Base-by-base conservation (phyloP, 2,888 invertebrate species). In the Drosophila pullipes region DNA sequence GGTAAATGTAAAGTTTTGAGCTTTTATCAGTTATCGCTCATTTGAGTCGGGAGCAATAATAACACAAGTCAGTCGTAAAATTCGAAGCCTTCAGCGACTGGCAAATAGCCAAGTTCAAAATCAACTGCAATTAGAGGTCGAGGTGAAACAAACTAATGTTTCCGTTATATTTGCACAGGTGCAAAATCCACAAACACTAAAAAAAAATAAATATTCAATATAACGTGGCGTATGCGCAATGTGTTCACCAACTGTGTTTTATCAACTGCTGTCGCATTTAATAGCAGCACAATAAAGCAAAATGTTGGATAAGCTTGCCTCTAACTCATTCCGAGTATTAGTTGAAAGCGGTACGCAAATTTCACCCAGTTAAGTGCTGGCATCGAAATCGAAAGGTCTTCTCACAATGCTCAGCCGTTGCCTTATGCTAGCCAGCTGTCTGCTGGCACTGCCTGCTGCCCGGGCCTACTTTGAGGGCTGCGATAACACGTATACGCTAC, bases 391-490 rank as follows among this genome's bases (percentile, higher is more conserved):
- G 69, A 68, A 65, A 66, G 74, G 73, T 78, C 66, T 68, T 55
- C 41, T 47, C 61, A 70, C 41, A 75, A 85, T 85, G 91, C 35
- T 61, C 9, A 65, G 41, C 33, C 41, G 33, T n/a, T 41, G 28
- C 55, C 63, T 88, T 66, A 73, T 88, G 58, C 49, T 70, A 0
- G 35, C 60, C 47, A 55, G 74, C 52, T 76, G 67, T 50, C 65
- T 81, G 57, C 66, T 87, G 7, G n/a, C 60, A 16, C 55, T 83
- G 11, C 81, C 84, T n/a, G 60, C 73, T 18, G 75, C 53, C 37
- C 54, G 60, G 57, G 77, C 68, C 47, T 79, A 78, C 59, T 92
- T 91, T 25, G 83, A 87, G 16, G 86, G 86, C 52, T 93, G 93
- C 63, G 92, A 93, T 78, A 64, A 89, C 31, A 47, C 22, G 4